Percentiles rank a stretch among this genome's conserved stretches.
These are phyloP conservation scores for Oxytorus armatus DNA, from an alignment of 2,888 invertebrate species.

Conservation along the genomic window DNA sequence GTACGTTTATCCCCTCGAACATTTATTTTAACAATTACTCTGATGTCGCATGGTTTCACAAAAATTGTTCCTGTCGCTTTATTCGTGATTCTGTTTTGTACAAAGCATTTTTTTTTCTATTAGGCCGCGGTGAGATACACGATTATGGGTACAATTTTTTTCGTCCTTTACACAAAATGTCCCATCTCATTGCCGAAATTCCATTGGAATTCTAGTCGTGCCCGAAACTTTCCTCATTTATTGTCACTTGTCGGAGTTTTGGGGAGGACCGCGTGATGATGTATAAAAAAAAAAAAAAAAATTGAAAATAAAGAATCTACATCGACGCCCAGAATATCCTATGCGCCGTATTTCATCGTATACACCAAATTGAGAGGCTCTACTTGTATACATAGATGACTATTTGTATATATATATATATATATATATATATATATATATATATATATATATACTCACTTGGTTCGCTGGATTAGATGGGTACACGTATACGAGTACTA, in stretches of 20 bases:
- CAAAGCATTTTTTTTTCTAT: constrained; percentile 46
- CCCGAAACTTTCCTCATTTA: constrained; percentile 65
- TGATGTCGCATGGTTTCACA: neutral
- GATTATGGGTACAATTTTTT: neutral
- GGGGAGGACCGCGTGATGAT: constrained; percentile 51
- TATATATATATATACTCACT: constrained; percentile 14
- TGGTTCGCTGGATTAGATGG: constrained; percentile 17
- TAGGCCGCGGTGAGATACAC: constrained; percentile 56
- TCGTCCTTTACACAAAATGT: constrained; percentile 9
- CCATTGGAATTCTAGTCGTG: constrained; percentile 22
- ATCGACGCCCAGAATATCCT: constrained; percentile 26
- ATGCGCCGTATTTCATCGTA: constrained; percentile 7
- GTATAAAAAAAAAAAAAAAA: constrained; percentile 21
- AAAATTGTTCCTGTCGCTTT: constrained; percentile 9
- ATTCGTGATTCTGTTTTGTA: constrained; percentile 48
- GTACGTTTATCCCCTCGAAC: neutral
- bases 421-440: constrained; percentile 25
- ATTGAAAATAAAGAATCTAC: constrained; percentile 1
- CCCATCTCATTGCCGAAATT: constrained; percentile 11
- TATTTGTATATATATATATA: neutral
- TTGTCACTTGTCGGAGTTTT: constrained; percentile 67
- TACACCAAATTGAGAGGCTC: constrained; percentile 9
- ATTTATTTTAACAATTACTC: too few species aligned
- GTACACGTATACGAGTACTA: neutral
- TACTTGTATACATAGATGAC: constrained; percentile 4